Conservation (phyloP, 2,888 invertebrate genomes). For the Dioctria linearis region DNA sequence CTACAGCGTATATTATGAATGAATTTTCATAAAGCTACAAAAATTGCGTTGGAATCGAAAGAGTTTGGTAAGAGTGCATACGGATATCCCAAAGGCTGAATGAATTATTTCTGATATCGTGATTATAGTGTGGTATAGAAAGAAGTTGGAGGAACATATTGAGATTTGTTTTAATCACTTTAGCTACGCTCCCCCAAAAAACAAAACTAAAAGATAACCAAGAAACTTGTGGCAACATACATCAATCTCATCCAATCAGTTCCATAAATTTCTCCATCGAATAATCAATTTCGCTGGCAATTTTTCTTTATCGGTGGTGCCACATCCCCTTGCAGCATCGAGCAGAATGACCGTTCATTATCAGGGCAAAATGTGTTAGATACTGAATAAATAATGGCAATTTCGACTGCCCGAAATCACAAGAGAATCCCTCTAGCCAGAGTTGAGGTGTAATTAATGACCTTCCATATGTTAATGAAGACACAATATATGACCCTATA, state of each 20-base stretch:
- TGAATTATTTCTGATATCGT: too few species aligned
- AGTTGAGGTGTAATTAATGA: constrained; percentile 43
- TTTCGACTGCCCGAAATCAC: constrained; percentile 22
- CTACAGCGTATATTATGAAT: constrained; percentile 14
- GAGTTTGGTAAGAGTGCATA: background rate
- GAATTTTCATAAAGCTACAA: constrained; percentile 21
- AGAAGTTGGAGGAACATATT: constrained; percentile 1
- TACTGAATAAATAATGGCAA: constrained; percentile 50
- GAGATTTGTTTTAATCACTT: constrained; percentile 38
- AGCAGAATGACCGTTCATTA: constrained; percentile 33
- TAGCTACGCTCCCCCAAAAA: too few species aligned
- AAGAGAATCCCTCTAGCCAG: constrained; percentile 9
- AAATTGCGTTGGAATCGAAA: background rate
- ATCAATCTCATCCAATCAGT: constrained; percentile 46
- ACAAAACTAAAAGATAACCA: too few species aligned
- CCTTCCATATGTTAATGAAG: constrained; percentile 37
- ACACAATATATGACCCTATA: constrained; percentile 41
- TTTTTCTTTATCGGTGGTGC: constrained; percentile 35
- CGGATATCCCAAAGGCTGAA: too few species aligned
- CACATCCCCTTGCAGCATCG: constrained; percentile 1
- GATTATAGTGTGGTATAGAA: background rate
- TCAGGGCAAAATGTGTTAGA: constrained; percentile 9
- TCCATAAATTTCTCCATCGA: constrained; percentile 40
- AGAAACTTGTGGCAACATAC: background rate
- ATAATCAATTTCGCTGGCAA: constrained; percentile 45